Evolutionary conservation across 2,797 vertebrate species (phyloP).

Genomic region (Labroides dimidiatus): DNA sequence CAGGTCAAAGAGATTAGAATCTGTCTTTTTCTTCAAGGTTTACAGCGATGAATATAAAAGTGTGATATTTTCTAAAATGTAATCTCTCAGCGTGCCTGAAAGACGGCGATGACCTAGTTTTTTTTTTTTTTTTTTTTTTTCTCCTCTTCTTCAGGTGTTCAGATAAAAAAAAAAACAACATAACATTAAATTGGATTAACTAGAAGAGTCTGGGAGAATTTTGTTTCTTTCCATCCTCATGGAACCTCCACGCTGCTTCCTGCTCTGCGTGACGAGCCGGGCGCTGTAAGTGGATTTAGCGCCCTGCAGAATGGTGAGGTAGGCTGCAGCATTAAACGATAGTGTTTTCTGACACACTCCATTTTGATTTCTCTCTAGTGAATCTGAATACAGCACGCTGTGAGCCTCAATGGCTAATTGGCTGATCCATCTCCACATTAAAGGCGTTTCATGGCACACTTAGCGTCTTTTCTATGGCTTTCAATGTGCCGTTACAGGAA

Average conservation of each 20-base stretch:
- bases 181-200: neutral
- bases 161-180: neutral
- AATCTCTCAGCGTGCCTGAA: neutral
- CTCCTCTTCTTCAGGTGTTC: neutral
- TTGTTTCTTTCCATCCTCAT: constrained; percentile 11
- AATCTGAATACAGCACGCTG: constrained; percentile 64
- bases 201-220: neutral
- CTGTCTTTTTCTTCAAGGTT: neutral
- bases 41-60: neutral
- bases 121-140: neutral
- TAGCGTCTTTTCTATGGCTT: constrained; percentile 67
- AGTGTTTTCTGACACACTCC: constrained; percentile 69
- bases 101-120: neutral
- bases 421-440: constrained; percentile 69
- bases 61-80: neutral
- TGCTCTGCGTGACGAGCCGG: constrained; percentile 45
- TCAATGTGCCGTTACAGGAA: constrained; percentile 69
- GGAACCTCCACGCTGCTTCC: constrained; percentile 29
- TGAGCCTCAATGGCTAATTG: constrained; percentile 74
- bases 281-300: constrained; percentile 57
- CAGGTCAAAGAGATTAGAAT: constrained; percentile 12
- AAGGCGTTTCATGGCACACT: constrained; percentile 71
- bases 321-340: constrained; percentile 59
- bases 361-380: constrained; percentile 70
- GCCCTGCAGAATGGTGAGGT: constrained; percentile 51